Base-by-base conservation (phyloP, 2,888 invertebrate genomes). In the Acrobasis consociella region DNA sequence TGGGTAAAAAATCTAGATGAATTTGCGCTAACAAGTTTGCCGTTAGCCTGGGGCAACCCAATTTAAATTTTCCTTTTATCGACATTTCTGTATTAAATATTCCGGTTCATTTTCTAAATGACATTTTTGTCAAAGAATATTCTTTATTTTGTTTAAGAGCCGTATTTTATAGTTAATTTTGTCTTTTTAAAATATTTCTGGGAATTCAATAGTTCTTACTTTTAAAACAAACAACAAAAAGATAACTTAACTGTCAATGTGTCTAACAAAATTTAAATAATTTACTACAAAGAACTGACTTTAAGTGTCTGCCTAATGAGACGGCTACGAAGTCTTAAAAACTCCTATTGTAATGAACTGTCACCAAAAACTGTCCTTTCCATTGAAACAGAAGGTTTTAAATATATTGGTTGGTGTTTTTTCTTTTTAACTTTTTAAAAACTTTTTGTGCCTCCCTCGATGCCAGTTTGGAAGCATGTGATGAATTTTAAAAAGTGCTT, bases 401-500 rank as follows among this genome's bases (percentile, higher is more conserved):
- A 85, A 89, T 85, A 82, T 78, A 80, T 85, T 81, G 82, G 78
- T 76, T 77, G 77, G 77, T 78, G 74, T 78, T 84, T 83, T 80
- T 79, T 79, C 64, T 72, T 73, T 70, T 74, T 1, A n/a, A 8
- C 9, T 55, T 71, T 75, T 73, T 72, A 69, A 72, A 62, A 68
- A 71, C 66, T 80, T 83, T 86, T 80, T 81, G 77, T 81, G 83
- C 84, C 82, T 86, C 83, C 77, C 76, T 83, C 79, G 78, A 81
- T 78, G 83, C 78, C 70, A 73, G 76, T 82, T 80, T 74, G 69
- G 72, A 71, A 73, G 85, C 86, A 85, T 71, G 88, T 86, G 88
- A 86, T 89, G 90, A 89, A 91, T 91, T 90, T 89, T 85, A 90
- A 91, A 85, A 85, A 82, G 83, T 81, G 68, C 75, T 69, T 76